These are phyloP conservation scores for Temnothorax nylanderi DNA, from an alignment of 1,140 invertebrate species.

Conservation along the genomic window DNA sequence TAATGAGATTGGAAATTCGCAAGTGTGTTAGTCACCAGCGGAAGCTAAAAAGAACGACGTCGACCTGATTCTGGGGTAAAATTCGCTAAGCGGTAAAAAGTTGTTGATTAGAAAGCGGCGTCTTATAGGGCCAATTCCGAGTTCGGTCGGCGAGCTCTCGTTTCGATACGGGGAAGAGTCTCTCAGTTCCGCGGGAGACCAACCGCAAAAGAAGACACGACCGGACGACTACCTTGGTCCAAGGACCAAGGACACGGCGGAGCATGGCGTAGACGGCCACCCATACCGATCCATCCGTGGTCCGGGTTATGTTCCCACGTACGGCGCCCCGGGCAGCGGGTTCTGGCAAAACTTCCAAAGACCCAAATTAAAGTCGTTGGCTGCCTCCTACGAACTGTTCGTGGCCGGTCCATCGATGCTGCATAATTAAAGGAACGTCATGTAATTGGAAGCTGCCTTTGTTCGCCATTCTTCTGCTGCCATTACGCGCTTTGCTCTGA, in stretches of 20 bases:
- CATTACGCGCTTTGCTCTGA: slow-evolving; percentile 19
- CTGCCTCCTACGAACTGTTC: slow-evolving; percentile 78
- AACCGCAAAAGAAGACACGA: slow-evolving; percentile 71
- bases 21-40: slow-evolving; percentile 42
- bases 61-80: slow-evolving; percentile 62
- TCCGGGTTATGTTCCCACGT: slow-evolving; percentile 79
- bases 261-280: slow-evolving; percentile 76
- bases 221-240: slow-evolving; percentile 65
- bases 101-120: slow-evolving; percentile 72
- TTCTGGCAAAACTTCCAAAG: slow-evolving; percentile 76
- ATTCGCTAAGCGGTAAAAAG: slow-evolving; percentile 65
- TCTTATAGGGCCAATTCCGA: slow-evolving; percentile 50
- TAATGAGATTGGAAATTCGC: slow-evolving; percentile 35
- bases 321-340: slow-evolving; percentile 79
- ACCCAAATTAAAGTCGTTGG: slow-evolving; percentile 81
- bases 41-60: slow-evolving; percentile 40
- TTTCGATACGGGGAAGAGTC: slow-evolving; percentile 55
- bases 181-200: slow-evolving; percentile 63
- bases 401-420: slow-evolving; percentile 73
- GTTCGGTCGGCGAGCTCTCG: slow-evolving; percentile 57
- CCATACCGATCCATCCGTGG: slow-evolving; percentile 75
- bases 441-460: slow-evolving; percentile 79
- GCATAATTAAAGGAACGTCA: slow-evolving; percentile 83
- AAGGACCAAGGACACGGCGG: slow-evolving; percentile 75
- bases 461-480: slow-evolving; percentile 40